Base-by-base conservation (phyloP, 1,140 invertebrate genomes). In the Thaumatotibia leucotreta region DNA sequence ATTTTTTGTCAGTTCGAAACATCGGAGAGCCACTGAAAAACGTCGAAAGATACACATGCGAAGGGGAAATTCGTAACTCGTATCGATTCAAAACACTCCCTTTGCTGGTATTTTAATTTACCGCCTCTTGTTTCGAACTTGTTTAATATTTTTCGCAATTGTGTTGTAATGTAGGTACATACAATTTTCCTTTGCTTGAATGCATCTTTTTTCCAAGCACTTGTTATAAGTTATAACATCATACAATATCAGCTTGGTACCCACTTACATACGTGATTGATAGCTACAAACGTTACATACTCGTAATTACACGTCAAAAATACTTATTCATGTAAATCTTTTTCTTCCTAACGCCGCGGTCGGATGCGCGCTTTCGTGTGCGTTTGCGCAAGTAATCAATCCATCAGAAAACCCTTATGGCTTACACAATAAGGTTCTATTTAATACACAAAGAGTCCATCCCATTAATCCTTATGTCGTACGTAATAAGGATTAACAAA, bases 281-380 rank as follows among this genome's bases (percentile, higher is more conserved):
- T 39, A 39, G 0, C 35, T 17, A 45, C 35, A 14, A 45, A 45
- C 35, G n/a, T 45, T 20, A 45, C 14, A 45, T 45, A n/a, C n/a
- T n/a, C n/a, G n/a, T n/a, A 45, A 45, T 45, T 45, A 45, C 35
- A 45, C 14, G 14, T 35, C 35, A 45, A 4, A 45, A 17, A 5
- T 45, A 45, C 8, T 45, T 45, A 45, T 45, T 45, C 35, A 20
- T 45, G 35, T 45, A 45, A 45, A 45, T 45, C 35, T 35, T 45
- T 45, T n/a, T 45, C 17, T 45, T 45, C 14, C 14, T n/a, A 45
- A 45, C n/a, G 67, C 54, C 54, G 1, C 70, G 70, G 33, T 77
- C 54, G 66, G 67, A 66, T 70, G 72, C 68, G 24, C 68, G 64
- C 75, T 77, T 75, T 77, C 75, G 73, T 69, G 64, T 71, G 69